phyloP scores from a whole-genome alignment of 64 coral and sea anemone species.

The Porites australiensis region DNA sequence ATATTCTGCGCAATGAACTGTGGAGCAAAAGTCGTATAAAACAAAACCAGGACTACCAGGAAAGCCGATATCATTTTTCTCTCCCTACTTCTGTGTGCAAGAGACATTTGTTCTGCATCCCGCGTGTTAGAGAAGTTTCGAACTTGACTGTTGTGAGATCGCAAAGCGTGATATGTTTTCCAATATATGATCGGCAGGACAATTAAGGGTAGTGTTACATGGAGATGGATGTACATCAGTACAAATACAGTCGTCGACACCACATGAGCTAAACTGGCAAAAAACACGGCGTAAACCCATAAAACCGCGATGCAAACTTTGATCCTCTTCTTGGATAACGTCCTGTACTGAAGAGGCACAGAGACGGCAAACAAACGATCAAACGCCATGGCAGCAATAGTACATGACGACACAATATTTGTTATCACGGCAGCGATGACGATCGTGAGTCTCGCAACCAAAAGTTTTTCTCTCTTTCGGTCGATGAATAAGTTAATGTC shows the following conservation, averaged over 20 bases:
- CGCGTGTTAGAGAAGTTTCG: neutral
- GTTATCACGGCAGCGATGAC: neutral
- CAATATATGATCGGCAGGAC: neutral
- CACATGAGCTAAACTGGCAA: neutral
- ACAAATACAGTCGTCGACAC: neutral
- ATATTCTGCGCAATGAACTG: constrained; percentile 5
- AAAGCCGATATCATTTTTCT: constrained; percentile 14
- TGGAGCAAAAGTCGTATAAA: neutral
- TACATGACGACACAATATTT: constrained; percentile 12
- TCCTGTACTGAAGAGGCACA: neutral
- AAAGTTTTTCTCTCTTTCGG: neutral
- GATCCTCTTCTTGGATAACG: neutral
- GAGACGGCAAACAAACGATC: neutral
- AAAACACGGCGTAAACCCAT: neutral
- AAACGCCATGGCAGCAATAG: neutral
- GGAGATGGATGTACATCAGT: constrained; percentile 3
- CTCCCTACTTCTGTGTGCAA: neutral
- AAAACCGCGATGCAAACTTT: neutral
- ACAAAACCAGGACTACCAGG: neutral
- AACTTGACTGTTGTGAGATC: neutral
- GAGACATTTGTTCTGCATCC: neutral
- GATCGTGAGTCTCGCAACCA: neutral
- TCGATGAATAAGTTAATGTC: neutral
- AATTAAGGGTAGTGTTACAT: neutral
- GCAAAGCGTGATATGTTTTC: neutral